Evolutionary conservation across 1,140 invertebrate genomes (phyloP), one percentile per base, ranked within the genome.

Genomic region (Brachionus rotundiformis): DNA sequence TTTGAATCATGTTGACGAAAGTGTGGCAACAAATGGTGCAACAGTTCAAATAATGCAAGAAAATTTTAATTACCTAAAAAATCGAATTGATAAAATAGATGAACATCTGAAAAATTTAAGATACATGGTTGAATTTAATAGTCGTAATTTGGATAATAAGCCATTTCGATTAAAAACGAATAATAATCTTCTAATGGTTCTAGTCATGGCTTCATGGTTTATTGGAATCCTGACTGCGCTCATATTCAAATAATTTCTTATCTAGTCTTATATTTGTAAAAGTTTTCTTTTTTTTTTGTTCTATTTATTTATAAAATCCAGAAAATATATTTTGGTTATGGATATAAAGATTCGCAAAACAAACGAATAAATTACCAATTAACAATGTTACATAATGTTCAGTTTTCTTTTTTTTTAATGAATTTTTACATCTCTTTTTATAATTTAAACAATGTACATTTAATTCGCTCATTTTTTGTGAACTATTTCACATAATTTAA

Each of bases 61-160:
- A 11, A 33, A 68, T 68, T 68, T 68, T 23, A 68, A 33, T 68
- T 31, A 68, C 16, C 33, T 68, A 3, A 68, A 39, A 68, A 68
- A 36, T 36, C 4, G 63, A 33, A 68, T 68, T 23, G 31, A 68
- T 68, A 31, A 68, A 33, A 33, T 68, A 33, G 63, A 68, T 16
- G 31, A 33, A 11, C 36, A 68, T 68, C 4, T 68, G 8, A 68
- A 23, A 68, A 16, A 8, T 39, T 68, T 68, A 68, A 68, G 33
- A 68, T 3, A 11, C 3, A 68, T 31, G 36, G 10, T 68, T 68
- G 63, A 68, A 19, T n/a, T 36, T 10, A 68, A 19, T 36, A 2
- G 29, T 54, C 19, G 19, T 54, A 19, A 54, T 54, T 54, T 54
- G 5, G 47, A 25, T 54, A 8, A 19, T 19, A 16, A 54, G 8